Base-by-base conservation (phyloP, 2,888 invertebrate genomes). In the Candidula unifasciata region DNA sequence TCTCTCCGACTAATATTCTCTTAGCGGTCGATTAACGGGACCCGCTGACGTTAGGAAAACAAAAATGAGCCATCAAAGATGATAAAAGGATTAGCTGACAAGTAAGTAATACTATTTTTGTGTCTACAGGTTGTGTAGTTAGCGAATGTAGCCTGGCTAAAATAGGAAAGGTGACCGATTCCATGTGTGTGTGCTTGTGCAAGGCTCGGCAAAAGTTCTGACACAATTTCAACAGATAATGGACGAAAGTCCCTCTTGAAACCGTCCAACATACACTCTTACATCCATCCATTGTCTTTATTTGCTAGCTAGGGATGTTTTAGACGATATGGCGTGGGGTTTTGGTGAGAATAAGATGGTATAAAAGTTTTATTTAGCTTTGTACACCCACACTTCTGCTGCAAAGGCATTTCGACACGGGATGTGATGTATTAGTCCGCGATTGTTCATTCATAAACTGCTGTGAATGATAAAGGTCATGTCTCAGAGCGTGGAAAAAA, bases 11-110 rank as follows among this genome's bases (percentile, higher is more conserved):
- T 83, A 80, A 82, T 78, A 80, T 85, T 78, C 69, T 85, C 66
- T 86, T 44, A 44, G 85, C 69, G 82, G 82, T 76, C 80, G 71
- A 85, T 80, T 68, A 82, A 71, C 79, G 85, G 83, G 76, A 71
- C 77, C 84, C 66, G 73, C 73, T 74, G 74, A 30, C 30, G 24
- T 13, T 3, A 74, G 21, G 13, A 6, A 71, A 44, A 78, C 66
- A 82, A 88, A 88, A 79, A 87, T 86, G 87, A 84, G 73, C 79
- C 77, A 83, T 77, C 84, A 88, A 91, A 91, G 89, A 91, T 91
- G 91, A 90, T 90, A 89, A 89, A 90, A 84, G 88, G 87, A 87
- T 88, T 87, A 84, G 86, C 88, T 82, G 88, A 89, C 83, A 88
- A 91, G 91, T 91, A 90, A 90, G 91, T 90, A 88, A 82, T 57